A percentile compares a stretch with the other conserved stretches of the same genome.
phyloP scores from a whole-genome alignment of 2,797 vertebrate genomes.

The Cuniculus paca region DNA sequence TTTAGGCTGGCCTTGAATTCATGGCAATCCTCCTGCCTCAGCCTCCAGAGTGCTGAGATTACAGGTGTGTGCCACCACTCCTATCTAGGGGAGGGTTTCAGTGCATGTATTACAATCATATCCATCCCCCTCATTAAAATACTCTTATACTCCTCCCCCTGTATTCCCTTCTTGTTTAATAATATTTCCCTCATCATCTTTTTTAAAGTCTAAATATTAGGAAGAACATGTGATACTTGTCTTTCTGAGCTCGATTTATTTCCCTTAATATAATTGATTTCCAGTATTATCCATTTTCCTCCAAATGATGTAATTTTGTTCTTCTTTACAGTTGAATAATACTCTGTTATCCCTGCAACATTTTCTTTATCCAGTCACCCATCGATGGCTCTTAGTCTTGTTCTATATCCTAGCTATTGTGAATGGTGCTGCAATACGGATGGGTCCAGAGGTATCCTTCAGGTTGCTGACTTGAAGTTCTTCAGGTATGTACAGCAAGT shows the following conservation, averaged over 20 bases:
- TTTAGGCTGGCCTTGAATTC: no score
- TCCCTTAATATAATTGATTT: background rate
- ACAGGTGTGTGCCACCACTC: no score
- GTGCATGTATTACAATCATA: background rate
- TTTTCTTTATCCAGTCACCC: background rate
- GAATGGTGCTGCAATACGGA: background rate
- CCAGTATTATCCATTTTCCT: background rate
- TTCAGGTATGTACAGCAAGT: background rate
- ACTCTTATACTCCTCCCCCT: background rate
- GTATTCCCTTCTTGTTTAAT: background rate
- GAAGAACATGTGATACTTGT: background rate
- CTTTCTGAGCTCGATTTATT: background rate
- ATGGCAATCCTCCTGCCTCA: no score
- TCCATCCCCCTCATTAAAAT: background rate
- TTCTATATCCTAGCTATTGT: background rate
- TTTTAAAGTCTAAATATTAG: background rate
- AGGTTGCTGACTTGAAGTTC: background rate
- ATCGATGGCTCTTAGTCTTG: background rate
- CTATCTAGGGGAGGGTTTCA: background rate
- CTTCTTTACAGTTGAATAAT: background rate
- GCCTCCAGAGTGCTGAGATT: no score
- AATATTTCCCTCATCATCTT: background rate
- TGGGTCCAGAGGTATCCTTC: background rate
- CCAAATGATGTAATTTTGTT: background rate
- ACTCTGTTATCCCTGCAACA: background rate